phyloP scores from a whole-genome alignment of 2,113 vertebrate genomes.

The Trematomus loennbergii region DNA sequence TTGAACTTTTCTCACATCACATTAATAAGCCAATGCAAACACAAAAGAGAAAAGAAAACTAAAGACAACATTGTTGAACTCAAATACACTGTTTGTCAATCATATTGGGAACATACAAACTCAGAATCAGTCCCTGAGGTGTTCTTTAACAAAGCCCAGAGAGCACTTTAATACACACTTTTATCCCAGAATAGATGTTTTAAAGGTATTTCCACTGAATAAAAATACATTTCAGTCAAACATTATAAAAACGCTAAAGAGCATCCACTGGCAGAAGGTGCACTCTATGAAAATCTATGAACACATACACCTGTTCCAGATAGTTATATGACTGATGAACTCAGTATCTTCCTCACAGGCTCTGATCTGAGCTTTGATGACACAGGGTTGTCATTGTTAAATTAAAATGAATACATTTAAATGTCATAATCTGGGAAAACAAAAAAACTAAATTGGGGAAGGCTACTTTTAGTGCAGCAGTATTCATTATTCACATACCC shows the following conservation, averaged over 20 bases:
- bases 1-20: constrained; percentile 5
- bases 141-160: constrained; percentile 15
- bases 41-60: neutral
- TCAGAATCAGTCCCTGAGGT: constrained; percentile 67
- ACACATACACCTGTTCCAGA: neutral
- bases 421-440: neutral
- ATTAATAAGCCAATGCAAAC: constrained; percentile 4
- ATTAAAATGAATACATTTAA: neutral
- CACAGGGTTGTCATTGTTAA: neutral
- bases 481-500: constrained; percentile 4
- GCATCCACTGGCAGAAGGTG: neutral
- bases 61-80: constrained; percentile 10
- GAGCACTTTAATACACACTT: neutral
- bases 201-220: constrained; percentile 6
- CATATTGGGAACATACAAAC: constrained; percentile 33
- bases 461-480: constrained; percentile 33
- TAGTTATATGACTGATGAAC: neutral
- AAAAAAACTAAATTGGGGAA: neutral
- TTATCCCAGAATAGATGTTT: neutral
- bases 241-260: constrained; percentile 15
- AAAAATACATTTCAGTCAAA: neutral
- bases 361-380: neutral
- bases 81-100: constrained; percentile 23
- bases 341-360: neutral
- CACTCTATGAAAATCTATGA: neutral